Conservation (phyloP, 2,888 invertebrate genomes). For the Diogma glabrata region DNA sequence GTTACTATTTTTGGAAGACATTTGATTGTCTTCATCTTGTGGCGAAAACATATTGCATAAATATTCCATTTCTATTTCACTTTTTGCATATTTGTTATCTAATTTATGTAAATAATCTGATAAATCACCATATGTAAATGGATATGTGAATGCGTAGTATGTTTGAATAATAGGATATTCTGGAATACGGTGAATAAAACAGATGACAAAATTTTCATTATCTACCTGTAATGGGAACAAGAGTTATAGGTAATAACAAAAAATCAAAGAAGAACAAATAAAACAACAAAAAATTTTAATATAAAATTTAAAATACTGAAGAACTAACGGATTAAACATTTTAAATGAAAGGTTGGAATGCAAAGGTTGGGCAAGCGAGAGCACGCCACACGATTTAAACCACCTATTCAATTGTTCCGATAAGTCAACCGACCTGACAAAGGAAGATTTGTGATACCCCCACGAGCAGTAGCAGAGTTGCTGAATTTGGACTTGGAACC, state of each 20-base stretch:
- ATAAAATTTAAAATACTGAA: slow-evolving; percentile 9
- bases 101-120: slow-evolving; percentile 59
- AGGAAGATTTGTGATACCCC: too few species aligned
- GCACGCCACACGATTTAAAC: too few species aligned
- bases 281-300: background rate
- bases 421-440: too few species aligned
- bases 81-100: slow-evolving; percentile 38
- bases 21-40: background rate
- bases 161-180: slow-evolving; percentile 60
- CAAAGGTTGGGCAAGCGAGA: too few species aligned
- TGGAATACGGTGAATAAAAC: slow-evolving; percentile 57
- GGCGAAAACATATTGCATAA: background rate
- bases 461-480: too few species aligned
- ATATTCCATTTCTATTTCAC: background rate
- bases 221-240: slow-evolving; percentile 46
- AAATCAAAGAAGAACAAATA: background rate
- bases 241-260: too few species aligned
- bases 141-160: slow-evolving; percentile 87
- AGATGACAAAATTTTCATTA: slow-evolving; percentile 61
- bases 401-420: too few species aligned
- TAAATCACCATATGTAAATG: slow-evolving; percentile 73
- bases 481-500: too few species aligned
- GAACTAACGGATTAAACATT: too few species aligned
- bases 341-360: too few species aligned
- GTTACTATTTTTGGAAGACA: background rate